phyloP scores from a whole-genome alignment of 2,113 vertebrate species.

The Oreocharis arfaki region DNA sequence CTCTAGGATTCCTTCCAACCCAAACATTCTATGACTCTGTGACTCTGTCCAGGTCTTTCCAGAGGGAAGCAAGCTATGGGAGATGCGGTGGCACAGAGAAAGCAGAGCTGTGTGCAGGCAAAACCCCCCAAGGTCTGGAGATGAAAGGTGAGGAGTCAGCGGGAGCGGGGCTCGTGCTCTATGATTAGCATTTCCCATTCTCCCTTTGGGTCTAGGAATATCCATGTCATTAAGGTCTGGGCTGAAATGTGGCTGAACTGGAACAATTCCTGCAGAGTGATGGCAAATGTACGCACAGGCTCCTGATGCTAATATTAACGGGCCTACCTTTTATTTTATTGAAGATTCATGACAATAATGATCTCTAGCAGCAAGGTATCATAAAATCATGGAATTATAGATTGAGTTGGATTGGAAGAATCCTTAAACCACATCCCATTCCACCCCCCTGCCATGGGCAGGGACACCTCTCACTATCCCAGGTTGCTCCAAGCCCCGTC shows the following conservation, averaged over 20 bases:
- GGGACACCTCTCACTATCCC: neutral
- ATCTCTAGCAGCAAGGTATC: neutral
- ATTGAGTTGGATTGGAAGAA: neutral
- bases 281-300: neutral
- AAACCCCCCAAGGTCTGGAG: neutral
- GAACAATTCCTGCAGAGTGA: neutral
- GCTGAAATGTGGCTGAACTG: neutral
- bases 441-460: neutral
- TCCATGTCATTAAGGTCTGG: neutral
- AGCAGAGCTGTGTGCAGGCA: neutral
- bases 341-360: neutral
- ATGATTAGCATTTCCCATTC: neutral
- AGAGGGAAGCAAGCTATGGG: neutral
- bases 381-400: neutral
- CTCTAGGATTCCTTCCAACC: neutral
- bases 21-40: neutral
- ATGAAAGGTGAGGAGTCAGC: neutral
- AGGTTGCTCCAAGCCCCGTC: neutral
- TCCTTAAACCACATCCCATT: neutral
- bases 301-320: neutral
- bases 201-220: neutral
- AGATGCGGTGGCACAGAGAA: neutral
- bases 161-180: fast-evolving
- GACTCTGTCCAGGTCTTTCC: neutral
- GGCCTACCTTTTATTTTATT: neutral